phyloP scores from a whole-genome alignment of 2,888 invertebrate genomes.

The Mesorhabditis belari region DNA sequence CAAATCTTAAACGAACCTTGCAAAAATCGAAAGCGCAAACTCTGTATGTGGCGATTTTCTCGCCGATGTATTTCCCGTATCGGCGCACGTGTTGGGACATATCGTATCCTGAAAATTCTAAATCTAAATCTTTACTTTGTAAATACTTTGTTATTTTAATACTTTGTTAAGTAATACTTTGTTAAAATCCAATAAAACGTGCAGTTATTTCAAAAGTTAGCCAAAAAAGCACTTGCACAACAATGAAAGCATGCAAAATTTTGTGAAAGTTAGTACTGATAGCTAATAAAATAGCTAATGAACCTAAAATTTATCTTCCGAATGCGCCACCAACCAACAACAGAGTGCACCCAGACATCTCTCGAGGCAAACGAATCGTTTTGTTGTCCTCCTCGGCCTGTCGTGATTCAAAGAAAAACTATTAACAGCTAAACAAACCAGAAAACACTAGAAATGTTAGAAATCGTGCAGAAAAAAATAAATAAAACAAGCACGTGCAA shows the following conservation, averaged over 20 bases:
- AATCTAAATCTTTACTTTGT: too few species aligned
- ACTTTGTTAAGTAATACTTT: too few species aligned
- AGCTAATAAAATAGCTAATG: too few species aligned
- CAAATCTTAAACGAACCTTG: conserved; percentile 68
- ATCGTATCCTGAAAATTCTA: conserved; percentile 74
- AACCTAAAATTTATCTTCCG: too few species aligned
- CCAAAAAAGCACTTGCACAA: too few species aligned
- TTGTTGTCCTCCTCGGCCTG: too few species aligned
- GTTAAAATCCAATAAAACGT: too few species aligned
- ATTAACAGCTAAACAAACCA: not conserved
- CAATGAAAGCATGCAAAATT: conserved; percentile 1
- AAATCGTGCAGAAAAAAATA: not conserved
- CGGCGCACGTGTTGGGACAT: conserved; percentile 98
- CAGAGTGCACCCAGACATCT: not conserved
- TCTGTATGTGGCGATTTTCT: conserved; percentile 95
- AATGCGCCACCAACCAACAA: not conserved
- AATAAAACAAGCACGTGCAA: conserved; percentile 8
- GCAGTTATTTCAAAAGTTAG: too few species aligned
- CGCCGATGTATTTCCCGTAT: conserved; percentile 97
- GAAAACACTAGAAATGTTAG: not conserved
- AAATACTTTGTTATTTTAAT: too few species aligned
- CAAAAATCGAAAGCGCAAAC: conserved; percentile 99
- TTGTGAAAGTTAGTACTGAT: too few species aligned
- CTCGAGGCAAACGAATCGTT: too few species aligned
- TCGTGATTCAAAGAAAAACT: too few species aligned